phyloP scores from a whole-genome alignment of 2,797 vertebrate genomes.

The Siniperca scherzeri region DNA sequence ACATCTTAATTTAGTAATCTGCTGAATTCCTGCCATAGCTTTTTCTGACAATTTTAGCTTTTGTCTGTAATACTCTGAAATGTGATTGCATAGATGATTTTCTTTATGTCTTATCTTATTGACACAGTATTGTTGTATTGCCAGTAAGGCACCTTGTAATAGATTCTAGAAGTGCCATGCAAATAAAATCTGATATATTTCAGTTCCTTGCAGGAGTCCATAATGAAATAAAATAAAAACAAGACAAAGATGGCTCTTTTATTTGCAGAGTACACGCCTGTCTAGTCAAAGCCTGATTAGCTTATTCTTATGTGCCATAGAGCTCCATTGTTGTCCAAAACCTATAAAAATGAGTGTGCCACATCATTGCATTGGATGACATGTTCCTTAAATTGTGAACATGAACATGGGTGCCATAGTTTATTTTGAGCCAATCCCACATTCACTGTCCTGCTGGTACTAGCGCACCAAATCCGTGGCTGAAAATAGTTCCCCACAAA shows the following conservation, averaged over 20 bases:
- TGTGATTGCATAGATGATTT: background rate
- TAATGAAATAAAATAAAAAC: background rate
- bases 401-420: background rate
- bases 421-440: background rate
- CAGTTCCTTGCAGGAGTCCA: background rate
- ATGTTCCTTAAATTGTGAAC: background rate
- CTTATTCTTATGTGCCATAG: background rate
- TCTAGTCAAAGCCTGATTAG: background rate
- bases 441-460: background rate
- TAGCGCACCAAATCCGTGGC: background rate
- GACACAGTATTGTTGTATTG: background rate
- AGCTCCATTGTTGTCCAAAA: background rate
- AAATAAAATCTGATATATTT: background rate
- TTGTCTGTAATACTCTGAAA: background rate
- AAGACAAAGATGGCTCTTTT: background rate
- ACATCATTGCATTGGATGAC: background rate
- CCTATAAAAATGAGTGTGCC: background rate
- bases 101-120: background rate
- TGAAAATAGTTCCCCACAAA: conserved; percentile 9
- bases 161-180: background rate
- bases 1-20: conserved; percentile 2
- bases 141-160: background rate
- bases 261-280: background rate
- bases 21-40: background rate
- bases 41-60: conserved; percentile 13